Evolutionary conservation across 2,113 vertebrate genomes (phyloP).

Genomic region (Malurus alboscapulatus): DNA sequence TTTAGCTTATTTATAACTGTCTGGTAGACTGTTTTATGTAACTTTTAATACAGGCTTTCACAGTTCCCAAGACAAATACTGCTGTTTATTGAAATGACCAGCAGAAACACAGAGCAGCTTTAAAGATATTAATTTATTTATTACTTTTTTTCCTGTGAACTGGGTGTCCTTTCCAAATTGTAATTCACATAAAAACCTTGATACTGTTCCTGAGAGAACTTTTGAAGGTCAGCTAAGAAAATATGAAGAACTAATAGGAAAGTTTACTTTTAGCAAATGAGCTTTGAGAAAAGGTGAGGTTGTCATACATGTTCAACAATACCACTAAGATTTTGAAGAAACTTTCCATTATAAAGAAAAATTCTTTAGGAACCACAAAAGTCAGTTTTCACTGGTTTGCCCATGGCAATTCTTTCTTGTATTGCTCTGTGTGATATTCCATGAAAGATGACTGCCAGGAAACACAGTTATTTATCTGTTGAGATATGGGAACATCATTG

Average conservation of each 20-base stretch:
- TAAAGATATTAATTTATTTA: background rate
- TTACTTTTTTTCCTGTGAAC: background rate
- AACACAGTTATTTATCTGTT: background rate
- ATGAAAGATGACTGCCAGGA: background rate
- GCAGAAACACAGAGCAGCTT: background rate
- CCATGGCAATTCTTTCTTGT: background rate
- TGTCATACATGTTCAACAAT: background rate
- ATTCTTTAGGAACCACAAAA: background rate
- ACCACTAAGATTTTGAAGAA: background rate
- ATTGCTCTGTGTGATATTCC: background rate
- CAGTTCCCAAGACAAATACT: slow-evolving; percentile 20
- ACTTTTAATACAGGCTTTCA: slow-evolving; percentile 2
- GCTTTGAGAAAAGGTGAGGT: background rate
- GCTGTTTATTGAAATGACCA: slow-evolving; percentile 33
- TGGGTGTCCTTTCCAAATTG: background rate
- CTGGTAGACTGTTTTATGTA: slow-evolving; percentile 14
- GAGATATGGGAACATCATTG: background rate
- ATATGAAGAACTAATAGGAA: background rate
- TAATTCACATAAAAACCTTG: background rate
- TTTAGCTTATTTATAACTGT: slow-evolving; percentile 51
- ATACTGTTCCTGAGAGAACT: background rate
- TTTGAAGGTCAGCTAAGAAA: background rate
- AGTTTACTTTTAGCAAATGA: background rate
- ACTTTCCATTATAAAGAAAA: background rate
- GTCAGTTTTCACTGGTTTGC: background rate